phyloP scores from a whole-genome alignment of 2,113 vertebrate species.

The Machaerirhynchus nigripectus region DNA sequence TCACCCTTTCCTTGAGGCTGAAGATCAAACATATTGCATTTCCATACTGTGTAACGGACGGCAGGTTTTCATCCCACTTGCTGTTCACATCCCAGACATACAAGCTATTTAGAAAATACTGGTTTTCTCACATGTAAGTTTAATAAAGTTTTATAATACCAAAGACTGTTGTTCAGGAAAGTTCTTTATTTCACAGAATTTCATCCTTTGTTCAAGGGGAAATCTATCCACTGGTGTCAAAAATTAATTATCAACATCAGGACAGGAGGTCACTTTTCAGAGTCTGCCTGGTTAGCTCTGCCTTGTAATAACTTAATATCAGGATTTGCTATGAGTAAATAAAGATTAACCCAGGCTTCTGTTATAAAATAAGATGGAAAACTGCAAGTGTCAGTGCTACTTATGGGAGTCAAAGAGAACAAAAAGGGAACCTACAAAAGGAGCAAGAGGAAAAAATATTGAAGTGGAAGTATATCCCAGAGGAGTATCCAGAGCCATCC shows the following conservation, averaged over 20 bases:
- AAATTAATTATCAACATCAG: not conserved
- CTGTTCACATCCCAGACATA: not conserved
- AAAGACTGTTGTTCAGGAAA: not conserved
- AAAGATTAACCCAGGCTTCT: not conserved
- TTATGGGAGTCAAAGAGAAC: not conserved
- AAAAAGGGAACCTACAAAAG: not conserved
- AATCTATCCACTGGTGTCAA: not conserved
- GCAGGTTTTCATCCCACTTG: not conserved
- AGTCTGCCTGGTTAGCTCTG: not conserved
- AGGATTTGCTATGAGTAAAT: not conserved
- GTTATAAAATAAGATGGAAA: not conserved
- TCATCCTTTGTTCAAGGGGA: not conserved
- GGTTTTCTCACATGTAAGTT: not conserved
- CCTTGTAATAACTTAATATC: not conserved
- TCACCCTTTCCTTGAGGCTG: not conserved
- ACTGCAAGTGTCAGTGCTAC: not conserved
- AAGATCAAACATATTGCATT: not conserved
- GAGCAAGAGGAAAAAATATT: not conserved
- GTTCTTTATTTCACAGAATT: slow-evolving; percentile 31
- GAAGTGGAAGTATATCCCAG: not conserved
- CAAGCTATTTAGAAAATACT: not conserved
- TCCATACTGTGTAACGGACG: not conserved
- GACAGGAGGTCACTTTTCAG: not conserved
- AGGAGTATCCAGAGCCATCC: not conserved
- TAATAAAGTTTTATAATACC: slow-evolving; percentile 57